Base-by-base conservation (phyloP, 1,140 invertebrate species). In the Dendrolimus punctatus region DNA sequence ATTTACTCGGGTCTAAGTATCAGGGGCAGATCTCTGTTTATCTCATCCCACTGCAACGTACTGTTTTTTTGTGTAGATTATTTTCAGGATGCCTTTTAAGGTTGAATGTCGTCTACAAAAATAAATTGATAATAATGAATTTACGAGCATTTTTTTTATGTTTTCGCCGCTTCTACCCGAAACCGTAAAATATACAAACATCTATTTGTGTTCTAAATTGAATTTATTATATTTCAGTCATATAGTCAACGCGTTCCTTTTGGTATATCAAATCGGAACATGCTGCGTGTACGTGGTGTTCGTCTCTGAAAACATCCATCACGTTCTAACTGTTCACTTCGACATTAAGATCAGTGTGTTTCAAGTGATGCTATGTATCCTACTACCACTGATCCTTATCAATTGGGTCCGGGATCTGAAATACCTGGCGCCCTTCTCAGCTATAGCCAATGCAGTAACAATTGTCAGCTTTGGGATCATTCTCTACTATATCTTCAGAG, bases 201-300 rank as follows among this genome's bases (percentile, higher is more conserved):
- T 23, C 23, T 23, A 23, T 2, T 2, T 23, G 23, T 23, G 23
- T 1, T 23, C 5, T 45, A 45, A n/a, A 47, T 49, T 39, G n/a
- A 38, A 39, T 41, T 47, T 38, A 60, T 65, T 54, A 48, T 66
- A n/a, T 87, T 87, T 38, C 80, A 92, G 92, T 53, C 79, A 87
- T 40, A 71, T 91, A 6, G 90, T 92, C 5, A 92, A 93, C 67
- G 76, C 88, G 2, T 94, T 95, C 67, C 88, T 97, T 23, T 89
- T 95, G 36, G 85, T 95, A 40, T 95, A 95, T 53, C 95, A 97
- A 84, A 89, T 96, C 52, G 95, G 95, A 5, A 95, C 95, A 52
- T 96, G 95, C 76, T 95, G 94, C 83, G 94, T 96, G 0, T 97
- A 97, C 83, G 91, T 95, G 23, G 91, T 96, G 0, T 97, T 96